Conservation (phyloP, 2,888 invertebrate genomes). For the Pandemis corylana region DNA sequence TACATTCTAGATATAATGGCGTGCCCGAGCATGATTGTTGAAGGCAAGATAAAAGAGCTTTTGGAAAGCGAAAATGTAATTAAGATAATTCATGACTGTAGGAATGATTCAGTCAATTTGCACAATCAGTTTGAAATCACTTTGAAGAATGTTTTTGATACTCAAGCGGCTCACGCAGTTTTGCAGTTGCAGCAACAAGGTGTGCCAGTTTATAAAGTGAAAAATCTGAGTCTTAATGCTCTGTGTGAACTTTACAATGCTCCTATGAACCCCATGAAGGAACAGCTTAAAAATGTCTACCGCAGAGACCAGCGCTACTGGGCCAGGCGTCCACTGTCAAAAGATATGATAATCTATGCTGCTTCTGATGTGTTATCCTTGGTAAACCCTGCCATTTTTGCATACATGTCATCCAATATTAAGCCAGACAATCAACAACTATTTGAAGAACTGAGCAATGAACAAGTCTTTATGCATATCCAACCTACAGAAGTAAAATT, state of each 20-base stretch:
- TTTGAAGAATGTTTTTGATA: constrained; percentile 94
- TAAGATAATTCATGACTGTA: constrained; percentile 97
- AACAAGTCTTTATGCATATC: constrained; percentile 94
- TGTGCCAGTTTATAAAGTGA: constrained; percentile 97
- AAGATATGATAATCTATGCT: constrained; percentile 96
- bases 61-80: constrained; percentile 92
- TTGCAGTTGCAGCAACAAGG: constrained; percentile 95
- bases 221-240: constrained; percentile 95
- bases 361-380: constrained; percentile 95
- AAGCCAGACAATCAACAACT: constrained; percentile 89
- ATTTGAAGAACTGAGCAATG: constrained; percentile 93
- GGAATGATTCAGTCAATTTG: constrained; percentile 95
- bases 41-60: constrained; percentile 91
- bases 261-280: constrained; percentile 95
- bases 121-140: constrained; percentile 94
- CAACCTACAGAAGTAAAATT: constrained; percentile 93
- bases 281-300: constrained; percentile 94
- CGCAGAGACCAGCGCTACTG: constrained; percentile 94
- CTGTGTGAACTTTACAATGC: constrained; percentile 95
- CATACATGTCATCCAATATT: constrained; percentile 87
- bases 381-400: constrained; percentile 93
- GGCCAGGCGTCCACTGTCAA: constrained; percentile 94
- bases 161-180: constrained; percentile 96
- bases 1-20: constrained; percentile 95
- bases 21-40: constrained; percentile 91